Evolutionary conservation across 1,140 invertebrate genomes (phyloP).

Genomic region (Colletes gigas): DNA sequence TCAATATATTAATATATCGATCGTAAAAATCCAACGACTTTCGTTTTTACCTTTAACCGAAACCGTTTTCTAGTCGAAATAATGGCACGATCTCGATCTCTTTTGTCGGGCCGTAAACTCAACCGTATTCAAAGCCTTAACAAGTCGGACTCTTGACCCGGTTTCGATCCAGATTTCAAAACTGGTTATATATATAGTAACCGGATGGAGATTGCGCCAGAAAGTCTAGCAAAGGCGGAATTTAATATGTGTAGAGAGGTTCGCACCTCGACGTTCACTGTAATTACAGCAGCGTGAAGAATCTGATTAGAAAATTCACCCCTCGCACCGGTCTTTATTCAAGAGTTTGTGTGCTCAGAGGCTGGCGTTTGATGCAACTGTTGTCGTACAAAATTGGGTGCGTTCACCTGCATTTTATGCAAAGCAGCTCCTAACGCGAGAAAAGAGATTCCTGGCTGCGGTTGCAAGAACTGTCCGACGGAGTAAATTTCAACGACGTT

Average conservation of each 20-base stretch:
- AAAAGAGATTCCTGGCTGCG: background rate
- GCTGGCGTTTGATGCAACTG: background rate
- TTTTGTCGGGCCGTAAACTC: background rate
- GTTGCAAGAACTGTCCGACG: no score
- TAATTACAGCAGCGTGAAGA: conserved; percentile 17
- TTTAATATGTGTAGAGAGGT: background rate
- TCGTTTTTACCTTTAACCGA: background rate
- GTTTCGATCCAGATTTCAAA: background rate
- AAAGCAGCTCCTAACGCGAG: background rate
- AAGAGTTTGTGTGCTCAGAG: background rate
- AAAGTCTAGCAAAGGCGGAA: conserved; percentile 1
- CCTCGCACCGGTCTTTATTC: background rate
- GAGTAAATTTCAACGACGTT: background rate
- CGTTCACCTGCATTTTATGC: background rate
- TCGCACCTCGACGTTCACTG: background rate
- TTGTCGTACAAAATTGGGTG: background rate
- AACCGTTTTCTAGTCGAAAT: background rate
- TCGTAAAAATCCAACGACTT: no score
- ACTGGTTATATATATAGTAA: background rate
- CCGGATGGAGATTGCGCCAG: background rate
- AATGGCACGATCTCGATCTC: background rate
- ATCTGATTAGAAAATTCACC: conserved; percentile 22
- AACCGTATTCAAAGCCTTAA: background rate
- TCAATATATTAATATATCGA: no score
- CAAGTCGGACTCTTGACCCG: background rate